Base-by-base conservation (phyloP, 2,888 invertebrate genomes). In the Campoplex nolae region DNA sequence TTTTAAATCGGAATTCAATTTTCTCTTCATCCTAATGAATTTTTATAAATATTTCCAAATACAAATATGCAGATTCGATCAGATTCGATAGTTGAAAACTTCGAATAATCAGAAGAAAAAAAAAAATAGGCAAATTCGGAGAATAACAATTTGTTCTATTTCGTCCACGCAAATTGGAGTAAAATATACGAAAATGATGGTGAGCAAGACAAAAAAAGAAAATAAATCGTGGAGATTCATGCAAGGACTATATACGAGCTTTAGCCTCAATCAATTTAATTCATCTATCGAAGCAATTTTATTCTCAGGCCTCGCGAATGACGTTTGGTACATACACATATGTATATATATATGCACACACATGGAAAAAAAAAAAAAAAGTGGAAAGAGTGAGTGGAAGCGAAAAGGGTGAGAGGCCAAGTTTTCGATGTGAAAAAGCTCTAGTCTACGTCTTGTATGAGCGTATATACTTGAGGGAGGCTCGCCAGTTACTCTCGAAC, bases 401-500 rank as follows among this genome's bases (percentile, higher is more conserved):
- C 32, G 45, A 18, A 38, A 48, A 62, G 62, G 62, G 54, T n/a
- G 65, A 83, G 74, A 67, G 79, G 51, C 18, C 11, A 73, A 51
- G 68, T 79, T 74, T 48, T 35, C 68, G 45, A 58, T 79, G 84
- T 75, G 58, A 58, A 79, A 67, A 84, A 48, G 83, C 67, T 77
- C 51, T 67, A 67, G 48, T 67, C 51, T 51, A 45, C 51, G 67
- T 77, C 67, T 67, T 70, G 82, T 73, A 83, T 75, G 84, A 62
- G 85, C 78, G 83, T 38, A 38, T 88, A 89, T 86, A 79, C 84
- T 76, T 65, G 76, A 77, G 35, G 28, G 35, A 74, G 86, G 78
- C 77, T 75, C 71, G 65, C 78, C 85, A 42, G 87, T 78, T 86
- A 87, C 88, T 87, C 88, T 88, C 83, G 85, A 88, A 88, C 88